phyloP scores from a whole-genome alignment of 2,888 invertebrate genomes.

The Tetrapedia diversipes region DNA sequence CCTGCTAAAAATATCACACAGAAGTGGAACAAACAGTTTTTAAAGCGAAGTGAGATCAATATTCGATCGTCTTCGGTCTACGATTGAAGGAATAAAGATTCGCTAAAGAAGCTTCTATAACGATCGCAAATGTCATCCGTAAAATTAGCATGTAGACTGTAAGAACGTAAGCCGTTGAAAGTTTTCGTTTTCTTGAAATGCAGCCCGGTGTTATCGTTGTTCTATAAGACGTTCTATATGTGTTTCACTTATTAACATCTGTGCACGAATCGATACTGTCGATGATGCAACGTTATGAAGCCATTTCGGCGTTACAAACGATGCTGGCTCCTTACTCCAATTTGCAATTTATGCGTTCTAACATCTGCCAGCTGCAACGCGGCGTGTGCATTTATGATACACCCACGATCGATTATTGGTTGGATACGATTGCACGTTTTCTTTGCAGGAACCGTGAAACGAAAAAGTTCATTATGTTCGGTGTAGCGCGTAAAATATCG shows the following conservation, averaged over 20 bases:
- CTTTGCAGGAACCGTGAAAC: neutral
- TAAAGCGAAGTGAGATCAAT: too few species aligned
- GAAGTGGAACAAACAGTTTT: too few species aligned
- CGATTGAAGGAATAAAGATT: too few species aligned
- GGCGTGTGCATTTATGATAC: neutral
- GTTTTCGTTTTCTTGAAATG: conserved; percentile 6
- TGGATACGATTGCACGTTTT: neutral
- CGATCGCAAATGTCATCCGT: conserved; percentile 12
- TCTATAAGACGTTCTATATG: conserved; percentile 12
- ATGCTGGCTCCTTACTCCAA: conserved; percentile 33
- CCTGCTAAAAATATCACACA: too few species aligned
- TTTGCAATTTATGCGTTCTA: conserved; percentile 42
- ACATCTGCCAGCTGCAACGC: conserved; percentile 12
- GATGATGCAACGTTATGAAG: conserved; percentile 33
- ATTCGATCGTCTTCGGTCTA: too few species aligned
- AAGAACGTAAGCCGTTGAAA: conserved; percentile 18
- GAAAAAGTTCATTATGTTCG: neutral
- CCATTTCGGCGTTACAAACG: conserved; percentile 32
- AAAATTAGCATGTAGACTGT: too few species aligned
- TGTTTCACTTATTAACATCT: conserved; percentile 58
- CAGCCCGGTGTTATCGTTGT: conserved; percentile 20
- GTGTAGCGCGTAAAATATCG: too few species aligned
- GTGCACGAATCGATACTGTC: conserved; percentile 41
- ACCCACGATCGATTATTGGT: conserved; percentile 18
- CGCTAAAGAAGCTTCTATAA: too few species aligned